A percentile compares a stretch with the other conserved stretches of the same genome.
phyloP scores from a whole-genome alignment of 2,888 invertebrate species.

The Tyria jacobaeae region DNA sequence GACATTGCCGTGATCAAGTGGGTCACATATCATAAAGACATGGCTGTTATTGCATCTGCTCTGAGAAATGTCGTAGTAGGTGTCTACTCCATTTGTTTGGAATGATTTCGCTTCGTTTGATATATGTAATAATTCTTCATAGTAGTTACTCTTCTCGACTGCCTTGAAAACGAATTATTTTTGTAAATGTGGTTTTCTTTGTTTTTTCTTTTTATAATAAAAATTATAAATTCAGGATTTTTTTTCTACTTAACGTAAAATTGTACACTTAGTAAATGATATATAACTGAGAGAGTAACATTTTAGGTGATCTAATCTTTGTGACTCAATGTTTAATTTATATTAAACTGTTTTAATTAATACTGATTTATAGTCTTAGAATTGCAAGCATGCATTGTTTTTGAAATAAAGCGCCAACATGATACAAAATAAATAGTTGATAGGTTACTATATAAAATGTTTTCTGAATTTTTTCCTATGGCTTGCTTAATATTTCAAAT shows the following conservation, averaged over 20 bases:
- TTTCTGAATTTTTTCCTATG: slow-evolving; percentile 61
- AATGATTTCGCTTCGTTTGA: slow-evolving; percentile 62
- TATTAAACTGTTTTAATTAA: background rate
- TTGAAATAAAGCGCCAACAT: background rate
- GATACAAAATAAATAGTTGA: slow-evolving; percentile 12
- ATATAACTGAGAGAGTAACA: too few species aligned
- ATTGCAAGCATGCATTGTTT: too few species aligned
- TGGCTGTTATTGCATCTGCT: slow-evolving; percentile 73
- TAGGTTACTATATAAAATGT: slow-evolving; percentile 27
- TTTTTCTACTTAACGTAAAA: background rate
- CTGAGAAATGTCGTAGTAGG: slow-evolving; percentile 59
- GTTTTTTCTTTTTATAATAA: too few species aligned
- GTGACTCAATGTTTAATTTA: too few species aligned
- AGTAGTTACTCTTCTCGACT: slow-evolving; percentile 13
- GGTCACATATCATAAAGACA: slow-evolving; percentile 75
- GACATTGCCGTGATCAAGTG: slow-evolving; percentile 62
- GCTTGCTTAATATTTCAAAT: slow-evolving; percentile 66
- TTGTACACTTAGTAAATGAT: background rate
- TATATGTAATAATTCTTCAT: slow-evolving; percentile 67
- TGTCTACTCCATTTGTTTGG: slow-evolving; percentile 56
- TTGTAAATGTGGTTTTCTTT: background rate
- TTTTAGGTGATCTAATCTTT: too few species aligned
- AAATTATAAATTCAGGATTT: too few species aligned
- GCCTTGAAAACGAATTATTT: background rate
- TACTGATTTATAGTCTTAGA: background rate